Conservation (phyloP, 2,797 vertebrate genomes). For the Lagorchestes hirsutus region DNA sequence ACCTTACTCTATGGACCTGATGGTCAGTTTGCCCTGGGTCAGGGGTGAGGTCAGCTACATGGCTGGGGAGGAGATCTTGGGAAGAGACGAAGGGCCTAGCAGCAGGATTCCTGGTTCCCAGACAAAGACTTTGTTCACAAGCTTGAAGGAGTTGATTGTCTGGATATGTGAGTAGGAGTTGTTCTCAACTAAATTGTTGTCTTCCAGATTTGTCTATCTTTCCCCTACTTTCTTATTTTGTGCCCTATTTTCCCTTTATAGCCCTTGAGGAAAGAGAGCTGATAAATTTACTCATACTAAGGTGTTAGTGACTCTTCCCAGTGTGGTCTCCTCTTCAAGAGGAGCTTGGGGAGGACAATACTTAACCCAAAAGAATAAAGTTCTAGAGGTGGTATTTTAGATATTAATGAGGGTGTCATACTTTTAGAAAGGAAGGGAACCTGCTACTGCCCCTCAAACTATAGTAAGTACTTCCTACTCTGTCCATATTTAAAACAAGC, state of each 20-base stretch:
- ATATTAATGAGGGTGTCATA: neutral
- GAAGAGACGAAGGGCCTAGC: neutral
- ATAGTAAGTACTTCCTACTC: neutral
- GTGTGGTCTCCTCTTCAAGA: neutral
- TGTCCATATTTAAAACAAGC: neutral
- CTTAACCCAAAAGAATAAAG: neutral
- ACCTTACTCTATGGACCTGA: neutral
- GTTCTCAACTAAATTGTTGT: neutral
- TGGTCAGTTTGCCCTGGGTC: slow-evolving; percentile 6
- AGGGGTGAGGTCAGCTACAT: neutral
- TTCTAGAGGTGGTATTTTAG: neutral
- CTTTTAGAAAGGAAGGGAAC: neutral
- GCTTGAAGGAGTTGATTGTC: neutral
- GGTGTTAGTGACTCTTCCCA: neutral
- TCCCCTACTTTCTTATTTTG: neutral
- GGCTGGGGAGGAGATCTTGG: neutral
- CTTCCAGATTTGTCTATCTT: neutral
- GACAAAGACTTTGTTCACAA: slow-evolving; percentile 2
- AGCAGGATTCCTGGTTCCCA: neutral
- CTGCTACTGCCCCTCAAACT: neutral
- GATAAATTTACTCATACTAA: neutral
- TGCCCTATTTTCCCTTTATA: neutral
- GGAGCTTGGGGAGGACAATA: neutral
- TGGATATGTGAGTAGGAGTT: neutral
- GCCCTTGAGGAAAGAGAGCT: neutral